phyloP scores from a whole-genome alignment of 2,888 invertebrate species.

The Drosophila stalkeri region DNA sequence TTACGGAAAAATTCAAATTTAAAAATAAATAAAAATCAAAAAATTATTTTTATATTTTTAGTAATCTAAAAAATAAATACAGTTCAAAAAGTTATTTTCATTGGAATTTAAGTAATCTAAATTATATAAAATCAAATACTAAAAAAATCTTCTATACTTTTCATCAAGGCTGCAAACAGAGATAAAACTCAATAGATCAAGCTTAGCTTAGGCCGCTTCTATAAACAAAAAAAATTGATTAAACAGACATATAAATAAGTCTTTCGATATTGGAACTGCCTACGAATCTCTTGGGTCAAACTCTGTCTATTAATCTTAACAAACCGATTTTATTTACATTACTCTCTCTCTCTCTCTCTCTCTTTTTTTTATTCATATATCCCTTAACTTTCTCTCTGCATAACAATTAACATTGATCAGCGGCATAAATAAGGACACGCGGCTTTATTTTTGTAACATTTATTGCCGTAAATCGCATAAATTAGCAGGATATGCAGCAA shows the following conservation, averaged over 20 bases:
- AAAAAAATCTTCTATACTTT: neutral
- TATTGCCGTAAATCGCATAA: constrained; percentile 56
- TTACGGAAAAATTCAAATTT: neutral
- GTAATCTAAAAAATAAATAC: neutral
- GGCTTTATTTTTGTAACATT: constrained; percentile 24
- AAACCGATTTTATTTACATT: neutral
- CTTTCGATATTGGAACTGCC: too few species aligned
- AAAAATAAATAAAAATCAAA: too few species aligned
- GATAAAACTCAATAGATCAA: neutral
- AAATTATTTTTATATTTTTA: neutral
- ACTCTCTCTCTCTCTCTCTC: neutral
- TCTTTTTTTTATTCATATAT: neutral
- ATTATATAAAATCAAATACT: neutral
- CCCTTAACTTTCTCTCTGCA: neutral
- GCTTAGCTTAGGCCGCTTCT: neutral
- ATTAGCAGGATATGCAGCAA: constrained; percentile 42
- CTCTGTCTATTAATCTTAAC: neutral
- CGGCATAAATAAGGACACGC: constrained; percentile 19
- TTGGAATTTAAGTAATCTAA: neutral
- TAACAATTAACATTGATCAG: constrained; percentile 57
- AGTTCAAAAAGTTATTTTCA: neutral
- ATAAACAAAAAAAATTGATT: neutral
- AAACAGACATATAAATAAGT: neutral
- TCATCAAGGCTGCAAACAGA: neutral
- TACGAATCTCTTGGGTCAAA: neutral